Evolutionary conservation across 2,888 invertebrate genomes (phyloP).

Genomic region (Drosophila pseudotalamancana): DNA sequence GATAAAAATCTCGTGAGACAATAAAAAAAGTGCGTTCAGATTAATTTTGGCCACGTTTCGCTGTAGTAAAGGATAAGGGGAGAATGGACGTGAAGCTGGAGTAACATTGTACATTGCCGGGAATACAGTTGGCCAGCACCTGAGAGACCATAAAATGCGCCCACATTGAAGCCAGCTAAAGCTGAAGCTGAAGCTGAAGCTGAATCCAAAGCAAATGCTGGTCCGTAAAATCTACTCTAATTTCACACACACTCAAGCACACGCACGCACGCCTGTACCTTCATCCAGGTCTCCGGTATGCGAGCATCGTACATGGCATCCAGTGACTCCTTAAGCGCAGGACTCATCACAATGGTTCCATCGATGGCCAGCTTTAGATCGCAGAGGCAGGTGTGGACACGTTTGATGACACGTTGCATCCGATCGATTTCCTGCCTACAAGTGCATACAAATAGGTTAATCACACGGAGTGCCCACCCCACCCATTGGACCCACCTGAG

Average conservation of each 20-base stretch:
- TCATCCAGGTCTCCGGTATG: constrained; percentile 96
- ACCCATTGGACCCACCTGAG: constrained; percentile 85
- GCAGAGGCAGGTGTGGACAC: constrained; percentile 91
- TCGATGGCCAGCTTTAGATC: constrained; percentile 98
- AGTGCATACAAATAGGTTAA: constrained; percentile 15
- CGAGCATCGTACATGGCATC: constrained; percentile 99
- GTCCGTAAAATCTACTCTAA: constrained; percentile 30
- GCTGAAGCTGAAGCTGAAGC: too few species aligned
- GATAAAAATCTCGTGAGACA: constrained; percentile 67
- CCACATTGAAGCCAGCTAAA: constrained; percentile 45
- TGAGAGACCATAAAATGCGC: constrained; percentile 51
- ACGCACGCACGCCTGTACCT: constrained; percentile 85
- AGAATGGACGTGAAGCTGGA: too few species aligned
- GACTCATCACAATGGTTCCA: constrained; percentile 98
- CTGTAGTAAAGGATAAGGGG: too few species aligned
- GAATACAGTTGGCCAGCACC: constrained; percentile 31
- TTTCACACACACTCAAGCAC: constrained; percentile 6
- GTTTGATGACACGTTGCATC: constrained; percentile 93
- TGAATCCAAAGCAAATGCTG: constrained; percentile 26
- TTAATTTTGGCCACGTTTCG: constrained; percentile 47
- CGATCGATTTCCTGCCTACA: constrained; percentile 90
- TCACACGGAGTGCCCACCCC: neutral
- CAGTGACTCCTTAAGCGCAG: constrained; percentile 92
- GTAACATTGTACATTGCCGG: constrained; percentile 47
- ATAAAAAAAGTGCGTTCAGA: constrained; percentile 47